Evolutionary conservation across 2,797 vertebrate species (phyloP).

Genomic region (Nyctalus aviator): DNA sequence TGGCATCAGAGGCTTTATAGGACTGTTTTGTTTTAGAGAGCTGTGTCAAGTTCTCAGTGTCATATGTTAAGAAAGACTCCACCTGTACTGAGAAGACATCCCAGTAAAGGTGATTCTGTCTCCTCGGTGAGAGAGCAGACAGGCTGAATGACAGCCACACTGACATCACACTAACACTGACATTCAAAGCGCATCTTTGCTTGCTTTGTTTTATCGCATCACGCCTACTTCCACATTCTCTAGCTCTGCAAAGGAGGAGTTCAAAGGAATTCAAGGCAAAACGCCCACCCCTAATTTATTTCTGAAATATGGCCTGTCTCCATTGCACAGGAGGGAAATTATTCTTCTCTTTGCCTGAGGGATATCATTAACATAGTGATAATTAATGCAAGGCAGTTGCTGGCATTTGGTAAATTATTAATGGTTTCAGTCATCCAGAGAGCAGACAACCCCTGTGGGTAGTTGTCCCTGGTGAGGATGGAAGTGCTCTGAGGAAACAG

Average conservation of each 20-base stretch:
- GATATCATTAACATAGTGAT: conserved; percentile 70
- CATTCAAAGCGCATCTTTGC: not conserved
- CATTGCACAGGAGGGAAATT: conserved; percentile 7
- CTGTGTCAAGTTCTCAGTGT: not conserved
- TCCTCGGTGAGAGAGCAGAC: not conserved
- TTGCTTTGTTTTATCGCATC: not conserved
- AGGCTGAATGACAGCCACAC: not conserved
- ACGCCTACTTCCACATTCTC: not conserved
- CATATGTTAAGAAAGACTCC: not conserved
- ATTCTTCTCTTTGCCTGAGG: conserved; percentile 54
- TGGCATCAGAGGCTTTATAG: not conserved
- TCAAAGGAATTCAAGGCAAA: conserved; percentile 66
- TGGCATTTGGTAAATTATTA: conserved; percentile 74
- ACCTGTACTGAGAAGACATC: not conserved
- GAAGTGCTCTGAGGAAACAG: not conserved
- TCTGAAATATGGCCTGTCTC: conserved; percentile 51
- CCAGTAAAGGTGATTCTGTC: not conserved
- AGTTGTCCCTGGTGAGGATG: conserved; percentile 48
- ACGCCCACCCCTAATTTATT: conserved; percentile 51
- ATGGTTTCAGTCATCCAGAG: conserved; percentile 72
- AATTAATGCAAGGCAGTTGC: conserved; percentile 70
- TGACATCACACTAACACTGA: not conserved
- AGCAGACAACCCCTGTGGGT: conserved; percentile 58
- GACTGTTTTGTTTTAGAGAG: not conserved
- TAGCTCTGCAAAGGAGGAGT: conserved; percentile 7